Percentiles rank a stretch among this genome's conserved stretches.
Evolutionary conservation across 1,140 invertebrate genomes (phyloP).

Genomic region (Nylanderia fulva): DNA sequence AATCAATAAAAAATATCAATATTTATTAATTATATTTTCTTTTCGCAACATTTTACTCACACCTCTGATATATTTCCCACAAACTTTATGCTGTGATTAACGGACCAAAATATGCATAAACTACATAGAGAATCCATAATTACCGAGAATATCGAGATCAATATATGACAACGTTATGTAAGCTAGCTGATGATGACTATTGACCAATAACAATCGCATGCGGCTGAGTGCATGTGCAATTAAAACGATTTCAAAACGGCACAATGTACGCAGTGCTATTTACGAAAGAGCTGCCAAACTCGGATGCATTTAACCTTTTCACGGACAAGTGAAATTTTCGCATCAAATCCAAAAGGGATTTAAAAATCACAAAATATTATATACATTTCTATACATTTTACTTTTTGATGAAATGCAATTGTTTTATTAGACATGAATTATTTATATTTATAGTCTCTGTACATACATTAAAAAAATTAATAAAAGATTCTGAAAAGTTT

Average conservation of each 20-base stretch:
- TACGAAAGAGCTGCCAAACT: constrained; percentile 24
- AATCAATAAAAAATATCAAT: neutral
- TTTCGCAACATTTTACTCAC: neutral
- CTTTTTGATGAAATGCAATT: neutral
- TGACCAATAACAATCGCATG: constrained; percentile 74
- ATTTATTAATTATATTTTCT: neutral
- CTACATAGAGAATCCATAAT: constrained; percentile 74
- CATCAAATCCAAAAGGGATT: neutral
- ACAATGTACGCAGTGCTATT: constrained; percentile 39
- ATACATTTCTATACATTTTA: neutral
- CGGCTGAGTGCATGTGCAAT: constrained; percentile 59
- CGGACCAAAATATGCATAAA: constrained; percentile 40
- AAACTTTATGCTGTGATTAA: constrained; percentile 17
- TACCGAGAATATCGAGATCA: constrained; percentile 71
- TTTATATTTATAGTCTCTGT: neutral
- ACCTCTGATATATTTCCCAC: neutral
- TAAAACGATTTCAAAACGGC: constrained; percentile 65
- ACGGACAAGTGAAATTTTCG: neutral
- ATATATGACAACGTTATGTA: constrained; percentile 63
- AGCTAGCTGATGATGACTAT: constrained; percentile 71
- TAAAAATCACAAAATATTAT: neutral
- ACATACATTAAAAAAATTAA: too few relatives aligned
- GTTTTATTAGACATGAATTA: neutral
- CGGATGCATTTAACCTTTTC: constrained; percentile 8
- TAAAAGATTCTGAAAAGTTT: too few relatives aligned